These are phyloP conservation scores for Sandelia bainsii DNA, from an alignment of 2,797 vertebrate species.

Conservation along the genomic window DNA sequence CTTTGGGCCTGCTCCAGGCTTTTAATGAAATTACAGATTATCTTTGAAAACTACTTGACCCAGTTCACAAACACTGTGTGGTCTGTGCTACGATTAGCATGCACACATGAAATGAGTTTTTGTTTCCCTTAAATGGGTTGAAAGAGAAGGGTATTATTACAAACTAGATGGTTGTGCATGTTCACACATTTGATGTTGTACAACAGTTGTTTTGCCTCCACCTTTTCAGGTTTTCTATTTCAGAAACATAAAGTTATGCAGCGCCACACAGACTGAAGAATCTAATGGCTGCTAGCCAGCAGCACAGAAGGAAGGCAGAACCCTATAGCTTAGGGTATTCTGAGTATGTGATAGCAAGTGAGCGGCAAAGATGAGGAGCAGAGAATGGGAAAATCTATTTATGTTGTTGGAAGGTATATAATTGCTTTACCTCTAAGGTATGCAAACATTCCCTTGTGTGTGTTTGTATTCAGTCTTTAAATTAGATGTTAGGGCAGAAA, in stretches of 20 bases:
- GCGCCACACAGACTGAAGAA: constrained; percentile 37
- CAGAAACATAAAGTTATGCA: constrained; percentile 26
- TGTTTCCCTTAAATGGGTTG: background rate
- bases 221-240: constrained; percentile 23
- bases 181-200: background rate
- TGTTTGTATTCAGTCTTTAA: constrained; percentile 28
- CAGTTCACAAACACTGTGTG: constrained; percentile 12
- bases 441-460: background rate
- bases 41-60: constrained; percentile 23
- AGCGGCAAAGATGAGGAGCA: constrained; percentile 5
- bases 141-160: background rate
- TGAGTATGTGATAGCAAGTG: constrained; percentile 23
- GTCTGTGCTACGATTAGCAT: background rate
- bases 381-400: constrained; percentile 10
- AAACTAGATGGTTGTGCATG: background rate
- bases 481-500: constrained; percentile 21
- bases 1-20: background rate
- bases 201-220: constrained; percentile 8
- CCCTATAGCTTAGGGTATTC: constrained; percentile 26
- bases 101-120: constrained; percentile 5
- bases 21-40: constrained; percentile 24
- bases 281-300: constrained; percentile 39
- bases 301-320: constrained; percentile 34
- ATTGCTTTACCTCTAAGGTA: constrained; percentile 1
- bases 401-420: background rate